phyloP scores from a whole-genome alignment of 2,113 vertebrate genomes.

The Helogale parvula region DNA sequence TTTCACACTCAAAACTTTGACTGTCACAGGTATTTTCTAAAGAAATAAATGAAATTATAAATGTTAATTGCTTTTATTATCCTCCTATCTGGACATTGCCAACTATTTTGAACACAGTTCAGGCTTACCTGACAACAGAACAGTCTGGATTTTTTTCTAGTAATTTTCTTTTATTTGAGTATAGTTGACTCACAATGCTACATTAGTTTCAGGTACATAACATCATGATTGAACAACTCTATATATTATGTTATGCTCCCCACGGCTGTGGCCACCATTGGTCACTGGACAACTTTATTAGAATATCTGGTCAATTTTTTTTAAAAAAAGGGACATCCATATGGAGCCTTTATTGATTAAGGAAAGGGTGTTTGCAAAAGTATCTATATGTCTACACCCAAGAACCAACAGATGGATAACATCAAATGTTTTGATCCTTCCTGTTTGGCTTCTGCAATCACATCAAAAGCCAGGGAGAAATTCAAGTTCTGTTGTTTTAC shows the following conservation, averaged over 20 bases:
- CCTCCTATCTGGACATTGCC: background rate
- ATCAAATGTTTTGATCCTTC: background rate
- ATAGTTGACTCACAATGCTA: background rate
- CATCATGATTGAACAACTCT: background rate
- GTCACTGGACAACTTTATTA: background rate
- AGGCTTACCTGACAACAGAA: background rate
- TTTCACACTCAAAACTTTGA: background rate
- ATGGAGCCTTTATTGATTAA: background rate
- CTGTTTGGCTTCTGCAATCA: background rate
- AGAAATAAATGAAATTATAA: background rate
- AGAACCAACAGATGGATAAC: background rate
- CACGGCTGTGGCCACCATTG: background rate
- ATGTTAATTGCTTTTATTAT: constrained; percentile 11
- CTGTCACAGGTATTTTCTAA: background rate
- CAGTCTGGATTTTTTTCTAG: background rate
- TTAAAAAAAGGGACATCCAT: background rate
- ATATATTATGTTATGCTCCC: background rate
- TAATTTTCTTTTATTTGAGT: background rate
- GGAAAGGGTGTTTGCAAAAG: background rate
- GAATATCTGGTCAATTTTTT: background rate
- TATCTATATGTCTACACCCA: background rate
- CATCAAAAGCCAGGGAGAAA: background rate
- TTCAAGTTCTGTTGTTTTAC: background rate
- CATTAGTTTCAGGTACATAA: background rate
- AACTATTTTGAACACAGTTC: background rate